A percentile compares a stretch with the other conserved stretches of the same genome.
Evolutionary conservation across 2,888 invertebrate species (phyloP).

Genomic region (Amiota communis): DNA sequence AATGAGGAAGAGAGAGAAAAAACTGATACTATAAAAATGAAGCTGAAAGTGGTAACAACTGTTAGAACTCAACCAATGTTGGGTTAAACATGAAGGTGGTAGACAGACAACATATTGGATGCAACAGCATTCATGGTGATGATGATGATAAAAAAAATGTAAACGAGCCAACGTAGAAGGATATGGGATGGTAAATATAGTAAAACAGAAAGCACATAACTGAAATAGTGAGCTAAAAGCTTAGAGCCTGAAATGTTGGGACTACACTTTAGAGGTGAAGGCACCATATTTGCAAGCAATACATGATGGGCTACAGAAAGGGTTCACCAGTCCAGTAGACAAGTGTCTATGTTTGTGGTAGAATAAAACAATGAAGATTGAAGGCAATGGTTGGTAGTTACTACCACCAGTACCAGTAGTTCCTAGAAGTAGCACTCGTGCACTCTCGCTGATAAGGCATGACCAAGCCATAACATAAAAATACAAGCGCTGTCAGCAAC

Average conservation of each 20-base stretch:
- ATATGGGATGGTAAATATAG: too few relatives aligned
- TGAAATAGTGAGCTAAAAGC: too few relatives aligned
- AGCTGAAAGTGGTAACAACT: too few relatives aligned
- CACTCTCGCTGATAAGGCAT: conserved; percentile 22
- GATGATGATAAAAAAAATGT: not conserved
- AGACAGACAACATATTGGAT: not conserved
- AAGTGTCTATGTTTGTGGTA: not conserved
- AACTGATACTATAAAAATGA: not conserved
- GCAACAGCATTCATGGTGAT: conserved; percentile 19
- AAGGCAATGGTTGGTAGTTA: not conserved
- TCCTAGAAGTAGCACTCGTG: not conserved
- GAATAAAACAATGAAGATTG: not conserved
- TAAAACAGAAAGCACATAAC: too few relatives aligned
- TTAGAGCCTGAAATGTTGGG: too few relatives aligned
- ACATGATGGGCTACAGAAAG: not conserved
- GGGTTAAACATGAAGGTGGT: not conserved
- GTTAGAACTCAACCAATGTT: too few relatives aligned
- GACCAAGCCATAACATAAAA: conserved; percentile 28
- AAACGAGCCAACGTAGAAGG: too few relatives aligned
- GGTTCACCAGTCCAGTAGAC: too few relatives aligned
- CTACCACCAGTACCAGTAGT: too few relatives aligned
- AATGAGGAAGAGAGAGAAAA: not conserved
- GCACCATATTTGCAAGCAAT: too few relatives aligned
- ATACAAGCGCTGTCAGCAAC: conserved; percentile 28
- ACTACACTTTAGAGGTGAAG: too few relatives aligned